phyloP scores from a whole-genome alignment of 1,140 invertebrate genomes.

The Drosophila punjabiensis region DNA sequence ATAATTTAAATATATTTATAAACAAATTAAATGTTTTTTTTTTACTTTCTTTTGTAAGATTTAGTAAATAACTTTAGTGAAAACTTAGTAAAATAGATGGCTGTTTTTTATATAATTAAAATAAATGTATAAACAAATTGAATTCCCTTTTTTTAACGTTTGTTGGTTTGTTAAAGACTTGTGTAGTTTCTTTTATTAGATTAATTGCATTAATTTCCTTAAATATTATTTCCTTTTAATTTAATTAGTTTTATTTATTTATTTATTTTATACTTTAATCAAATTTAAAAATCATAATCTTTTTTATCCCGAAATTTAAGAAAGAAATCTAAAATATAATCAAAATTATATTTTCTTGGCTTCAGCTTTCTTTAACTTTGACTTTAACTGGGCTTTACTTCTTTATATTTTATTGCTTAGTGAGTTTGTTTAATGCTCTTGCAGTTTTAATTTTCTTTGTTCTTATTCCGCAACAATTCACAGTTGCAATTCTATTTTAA shows the following conservation, averaged over 20 bases:
- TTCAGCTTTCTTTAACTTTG: background rate
- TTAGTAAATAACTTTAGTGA: too few species aligned
- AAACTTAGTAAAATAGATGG: too few species aligned
- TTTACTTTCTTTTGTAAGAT: too few species aligned
- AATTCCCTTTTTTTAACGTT: too few species aligned
- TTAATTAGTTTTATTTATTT: background rate
- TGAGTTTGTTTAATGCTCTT: background rate
- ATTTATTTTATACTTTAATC: background rate
- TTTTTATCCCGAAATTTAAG: background rate
- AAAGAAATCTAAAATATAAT: background rate
- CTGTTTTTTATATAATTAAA: too few species aligned
- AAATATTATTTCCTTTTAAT: background rate
- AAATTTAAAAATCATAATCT: background rate
- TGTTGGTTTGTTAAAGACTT: background rate
- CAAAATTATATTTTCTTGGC: background rate
- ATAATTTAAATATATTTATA: too few species aligned
- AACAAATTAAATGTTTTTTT: too few species aligned
- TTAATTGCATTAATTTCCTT: background rate
- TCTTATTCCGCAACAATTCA: background rate
- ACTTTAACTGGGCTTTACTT: background rate
- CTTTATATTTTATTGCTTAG: background rate
- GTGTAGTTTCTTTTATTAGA: background rate
- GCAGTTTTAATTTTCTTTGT: conserved; percentile 1
- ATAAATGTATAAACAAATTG: too few species aligned
- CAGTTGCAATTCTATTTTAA: conserved; percentile 6